Base-by-base conservation (phyloP, 2,888 invertebrate species). In the Pammene aurita region DNA sequence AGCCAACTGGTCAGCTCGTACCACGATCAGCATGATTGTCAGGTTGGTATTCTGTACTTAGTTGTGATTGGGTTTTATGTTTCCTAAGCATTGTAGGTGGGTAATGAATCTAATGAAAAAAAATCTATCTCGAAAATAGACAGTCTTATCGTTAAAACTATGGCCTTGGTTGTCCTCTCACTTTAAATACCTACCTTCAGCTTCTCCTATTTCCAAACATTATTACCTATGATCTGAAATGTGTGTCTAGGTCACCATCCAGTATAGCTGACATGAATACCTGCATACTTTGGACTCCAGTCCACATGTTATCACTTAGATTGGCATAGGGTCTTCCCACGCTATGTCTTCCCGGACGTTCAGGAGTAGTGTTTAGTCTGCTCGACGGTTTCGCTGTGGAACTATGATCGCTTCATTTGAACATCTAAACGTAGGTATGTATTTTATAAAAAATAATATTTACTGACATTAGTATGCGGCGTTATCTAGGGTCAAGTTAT, bases 1-100 rank as follows among this genome's bases (percentile, higher is more conserved):
- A 94, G 93, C 84, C 94, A 94, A 79, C 91, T 95, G 74, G 94
- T 95, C 83, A 94, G 93, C 86, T 93, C 93, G 57, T 94, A 94
- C 79, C 93, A 93, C 80, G 92, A 93, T 72, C 93, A 93, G 76
- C 93, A 93, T 75, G 87, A 93, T 75, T 87, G 89, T 77, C 92
- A 92, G 90, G 90, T 91, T 82, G 75, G 74, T 72, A 4, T 9
- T 16, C 41, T 41, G 18, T 18, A 10, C 18, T 5, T 38, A 38
- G 38, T 5, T 35, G 7, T 38, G 38, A 9, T 38, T 1, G 2
- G 26, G 26, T 26, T 26, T 26, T 26, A 26, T 26, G 26, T 2
- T 26, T 26, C 26, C 4, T 4, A 26, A 2, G 4, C 26, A 26
- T 2, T 26, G 26, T 26, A 26, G 26, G 26, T n/a, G n/a, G n/a